Conservation (phyloP, 2,797 vertebrate species). For the Eremophila alpestris region DNA sequence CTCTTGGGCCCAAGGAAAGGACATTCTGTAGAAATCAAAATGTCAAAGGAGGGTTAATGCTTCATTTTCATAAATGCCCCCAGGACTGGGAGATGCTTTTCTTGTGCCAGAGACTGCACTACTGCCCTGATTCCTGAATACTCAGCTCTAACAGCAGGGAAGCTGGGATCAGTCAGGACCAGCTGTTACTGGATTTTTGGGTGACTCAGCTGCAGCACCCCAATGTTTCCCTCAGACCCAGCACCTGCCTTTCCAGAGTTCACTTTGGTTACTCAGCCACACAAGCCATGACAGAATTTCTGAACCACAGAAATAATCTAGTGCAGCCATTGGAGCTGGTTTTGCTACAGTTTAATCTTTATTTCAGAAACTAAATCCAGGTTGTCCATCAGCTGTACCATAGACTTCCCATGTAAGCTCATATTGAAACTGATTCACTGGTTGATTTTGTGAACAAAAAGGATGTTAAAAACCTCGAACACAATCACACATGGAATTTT, state of each 20-base stretch:
- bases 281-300: not conserved
- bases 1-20: not conserved
- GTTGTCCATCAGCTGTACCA: not conserved
- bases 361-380: not conserved
- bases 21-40: not conserved
- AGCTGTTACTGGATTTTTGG: not conserved
- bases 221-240: not conserved
- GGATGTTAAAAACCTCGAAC: not conserved
- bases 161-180: not conserved
- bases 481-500: not conserved
- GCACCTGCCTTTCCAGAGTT: not conserved
- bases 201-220: not conserved
- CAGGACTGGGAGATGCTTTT: not conserved
- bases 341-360: not conserved
- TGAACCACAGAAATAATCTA: not conserved
- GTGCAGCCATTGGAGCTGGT: not conserved
- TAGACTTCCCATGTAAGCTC: not conserved
- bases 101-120: not conserved
- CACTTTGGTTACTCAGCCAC: not conserved
- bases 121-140: not conserved
- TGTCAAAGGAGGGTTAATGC: not conserved
- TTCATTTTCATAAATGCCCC: not conserved
- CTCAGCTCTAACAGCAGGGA: not conserved
- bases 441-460: not conserved
- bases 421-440: not conserved